These are phyloP conservation scores for Acanthornis magna DNA, from an alignment of 2,797 vertebrate species.

Conservation along the genomic window DNA sequence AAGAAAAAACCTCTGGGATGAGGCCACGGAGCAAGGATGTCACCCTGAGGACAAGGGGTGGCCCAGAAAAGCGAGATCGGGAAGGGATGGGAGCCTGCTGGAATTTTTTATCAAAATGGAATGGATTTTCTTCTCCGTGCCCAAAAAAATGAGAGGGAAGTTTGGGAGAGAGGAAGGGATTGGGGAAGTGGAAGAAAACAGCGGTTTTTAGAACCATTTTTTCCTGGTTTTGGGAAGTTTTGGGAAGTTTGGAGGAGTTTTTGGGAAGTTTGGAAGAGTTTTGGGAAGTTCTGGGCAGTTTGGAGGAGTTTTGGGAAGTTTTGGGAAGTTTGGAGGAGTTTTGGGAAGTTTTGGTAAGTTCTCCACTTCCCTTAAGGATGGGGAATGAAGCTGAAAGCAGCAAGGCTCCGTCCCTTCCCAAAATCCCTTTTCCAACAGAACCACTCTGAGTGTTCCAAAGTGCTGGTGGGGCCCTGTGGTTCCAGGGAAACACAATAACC, in stretches of 20 bases:
- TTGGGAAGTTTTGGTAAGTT: neutral
- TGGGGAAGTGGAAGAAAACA: neutral
- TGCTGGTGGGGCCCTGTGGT: neutral
- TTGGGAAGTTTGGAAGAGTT: too few species aligned
- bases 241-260: too few species aligned
- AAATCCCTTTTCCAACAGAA: neutral
- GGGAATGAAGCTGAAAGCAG: neutral
- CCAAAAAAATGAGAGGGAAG: neutral
- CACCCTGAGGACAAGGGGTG: neutral
- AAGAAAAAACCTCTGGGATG: neutral
- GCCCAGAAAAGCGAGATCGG: neutral
- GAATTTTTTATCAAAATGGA: neutral
- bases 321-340: too few species aligned
- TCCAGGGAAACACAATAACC: rapidly evolving
- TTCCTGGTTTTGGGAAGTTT: neutral
- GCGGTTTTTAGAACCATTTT: neutral
- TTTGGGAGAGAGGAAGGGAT: neutral
- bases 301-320: neutral
- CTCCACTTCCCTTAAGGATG: neutral
- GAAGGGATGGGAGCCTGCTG: neutral
- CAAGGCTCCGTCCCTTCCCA: rapidly evolving
- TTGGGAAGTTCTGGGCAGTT: too few species aligned
- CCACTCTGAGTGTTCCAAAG: neutral
- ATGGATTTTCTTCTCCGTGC: neutral
- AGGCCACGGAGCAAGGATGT: neutral